These are phyloP conservation scores for Drosophila nigricruria DNA, from an alignment of 2,888 invertebrate species.

Conservation along the genomic window DNA sequence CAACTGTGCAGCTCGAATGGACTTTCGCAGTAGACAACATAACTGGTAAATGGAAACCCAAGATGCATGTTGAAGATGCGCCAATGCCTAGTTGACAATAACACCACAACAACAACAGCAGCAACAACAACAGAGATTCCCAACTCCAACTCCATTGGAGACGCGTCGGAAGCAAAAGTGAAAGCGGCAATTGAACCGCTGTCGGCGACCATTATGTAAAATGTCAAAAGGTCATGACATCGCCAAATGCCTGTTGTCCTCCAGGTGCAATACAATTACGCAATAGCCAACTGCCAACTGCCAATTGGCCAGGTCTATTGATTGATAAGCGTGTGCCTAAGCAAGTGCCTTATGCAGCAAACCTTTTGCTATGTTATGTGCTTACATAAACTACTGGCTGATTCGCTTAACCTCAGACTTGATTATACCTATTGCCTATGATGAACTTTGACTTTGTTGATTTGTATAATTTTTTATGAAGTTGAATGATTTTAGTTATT, in stretches of 20 bases:
- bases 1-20: slow-evolving; percentile 37
- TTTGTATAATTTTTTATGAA: neutral
- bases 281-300: slow-evolving; percentile 18
- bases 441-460: neutral
- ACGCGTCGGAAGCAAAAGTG: slow-evolving; percentile 56
- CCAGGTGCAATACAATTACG: slow-evolving; percentile 31
- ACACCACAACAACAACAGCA: slow-evolving; percentile 2
- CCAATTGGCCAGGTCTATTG: neutral
- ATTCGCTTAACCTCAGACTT: neutral
- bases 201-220: slow-evolving; percentile 53
- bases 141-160: slow-evolving; percentile 1
- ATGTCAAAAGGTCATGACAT: slow-evolving; percentile 61
- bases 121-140: neutral
- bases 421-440: neutral
- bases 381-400: neutral
- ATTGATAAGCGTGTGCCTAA: neutral
- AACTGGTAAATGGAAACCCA: slow-evolving; percentile 54
- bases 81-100: slow-evolving; percentile 42
- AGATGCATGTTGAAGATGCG: slow-evolving; percentile 54
- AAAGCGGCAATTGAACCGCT: slow-evolving; percentile 51
- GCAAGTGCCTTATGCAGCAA: neutral
- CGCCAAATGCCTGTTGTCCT: slow-evolving; percentile 45
- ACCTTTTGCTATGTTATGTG: neutral
- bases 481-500: neutral
- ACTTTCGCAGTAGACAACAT: slow-evolving; percentile 46